Conservation (phyloP, 2,113 vertebrate species). For the Etia nguti region DNA sequence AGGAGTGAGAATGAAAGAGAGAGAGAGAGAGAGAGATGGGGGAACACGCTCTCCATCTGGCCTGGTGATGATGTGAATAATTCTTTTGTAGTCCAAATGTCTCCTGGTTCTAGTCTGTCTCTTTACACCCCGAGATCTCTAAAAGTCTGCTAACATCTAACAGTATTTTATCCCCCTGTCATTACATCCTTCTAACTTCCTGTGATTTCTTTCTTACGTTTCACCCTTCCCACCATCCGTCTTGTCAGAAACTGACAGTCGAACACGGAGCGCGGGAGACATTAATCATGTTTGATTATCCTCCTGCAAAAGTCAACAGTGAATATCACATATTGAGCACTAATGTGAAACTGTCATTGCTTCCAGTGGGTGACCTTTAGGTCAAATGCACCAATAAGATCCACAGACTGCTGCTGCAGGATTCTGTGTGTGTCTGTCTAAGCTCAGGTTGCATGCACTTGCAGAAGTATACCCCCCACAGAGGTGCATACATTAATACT, state of each 20-base stretch:
- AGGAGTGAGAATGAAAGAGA: neutral
- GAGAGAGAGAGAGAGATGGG: neutral
- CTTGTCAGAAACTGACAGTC: neutral
- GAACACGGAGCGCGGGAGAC: neutral
- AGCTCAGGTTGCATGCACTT: neutral
- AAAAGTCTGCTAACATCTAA: neutral
- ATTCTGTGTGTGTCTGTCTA: neutral
- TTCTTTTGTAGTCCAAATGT: neutral
- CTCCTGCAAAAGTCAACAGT: constrained; percentile 37
- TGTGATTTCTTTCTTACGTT: neutral
- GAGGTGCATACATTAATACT: neutral
- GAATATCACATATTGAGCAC: constrained; percentile 37
- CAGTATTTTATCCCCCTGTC: neutral
- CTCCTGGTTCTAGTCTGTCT: neutral
- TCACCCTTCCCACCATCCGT: neutral
- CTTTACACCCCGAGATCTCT: neutral
- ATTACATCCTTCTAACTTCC: neutral
- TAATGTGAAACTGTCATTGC: constrained; percentile 25
- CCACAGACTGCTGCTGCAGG: neutral
- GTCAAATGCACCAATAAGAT: constrained; percentile 31
- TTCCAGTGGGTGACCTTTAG: constrained; percentile 38
- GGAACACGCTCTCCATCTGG: constrained; percentile 4
- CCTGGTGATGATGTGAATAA: neutral
- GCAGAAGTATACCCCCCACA: neutral
- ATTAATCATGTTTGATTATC: constrained; percentile 50